phyloP scores from a whole-genome alignment of 2,888 invertebrate genomes.

The Lymantria dispar region DNA sequence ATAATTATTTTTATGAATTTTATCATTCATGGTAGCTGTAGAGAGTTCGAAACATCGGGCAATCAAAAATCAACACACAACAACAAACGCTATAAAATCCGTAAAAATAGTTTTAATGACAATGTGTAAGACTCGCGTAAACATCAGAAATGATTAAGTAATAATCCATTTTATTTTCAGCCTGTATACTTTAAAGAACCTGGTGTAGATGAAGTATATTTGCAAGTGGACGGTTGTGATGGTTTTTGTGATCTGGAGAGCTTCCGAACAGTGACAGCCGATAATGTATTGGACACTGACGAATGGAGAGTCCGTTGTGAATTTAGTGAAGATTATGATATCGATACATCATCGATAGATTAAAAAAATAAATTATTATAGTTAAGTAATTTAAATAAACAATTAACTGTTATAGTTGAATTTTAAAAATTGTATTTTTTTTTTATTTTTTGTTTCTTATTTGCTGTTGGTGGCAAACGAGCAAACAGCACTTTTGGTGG shows the following conservation, averaged over 20 bases:
- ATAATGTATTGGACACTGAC: constrained; percentile 20
- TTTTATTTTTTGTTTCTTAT: no score
- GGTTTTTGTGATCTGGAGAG: constrained; percentile 34
- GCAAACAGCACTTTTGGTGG: no score
- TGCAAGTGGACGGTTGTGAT: constrained; percentile 38
- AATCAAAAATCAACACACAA: no score
- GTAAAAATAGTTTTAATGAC: no score
- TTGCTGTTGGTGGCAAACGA: no score
- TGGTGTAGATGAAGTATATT: constrained; percentile 23
- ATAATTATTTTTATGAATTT: no score
- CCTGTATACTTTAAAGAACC: constrained; percentile 43
- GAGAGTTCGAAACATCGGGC: no score
- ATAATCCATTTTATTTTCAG: constrained; percentile 22
- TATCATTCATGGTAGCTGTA: no score
- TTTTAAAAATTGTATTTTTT: no score
- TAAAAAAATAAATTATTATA: constrained; percentile 7
- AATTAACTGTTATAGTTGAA: background rate
- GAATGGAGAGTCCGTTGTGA: constrained; percentile 10
- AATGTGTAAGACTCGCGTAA: no score
- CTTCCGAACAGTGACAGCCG: constrained; percentile 34
- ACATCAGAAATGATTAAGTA: no score
- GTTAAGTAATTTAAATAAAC: background rate
- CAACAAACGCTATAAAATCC: no score
- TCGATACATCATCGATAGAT: constrained; percentile 14
- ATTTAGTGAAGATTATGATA: constrained; percentile 2